A percentile compares a stretch with the other conserved stretches of the same genome.
phyloP scores from a whole-genome alignment of 2,888 invertebrate species.

The Phaonia tiefii region DNA sequence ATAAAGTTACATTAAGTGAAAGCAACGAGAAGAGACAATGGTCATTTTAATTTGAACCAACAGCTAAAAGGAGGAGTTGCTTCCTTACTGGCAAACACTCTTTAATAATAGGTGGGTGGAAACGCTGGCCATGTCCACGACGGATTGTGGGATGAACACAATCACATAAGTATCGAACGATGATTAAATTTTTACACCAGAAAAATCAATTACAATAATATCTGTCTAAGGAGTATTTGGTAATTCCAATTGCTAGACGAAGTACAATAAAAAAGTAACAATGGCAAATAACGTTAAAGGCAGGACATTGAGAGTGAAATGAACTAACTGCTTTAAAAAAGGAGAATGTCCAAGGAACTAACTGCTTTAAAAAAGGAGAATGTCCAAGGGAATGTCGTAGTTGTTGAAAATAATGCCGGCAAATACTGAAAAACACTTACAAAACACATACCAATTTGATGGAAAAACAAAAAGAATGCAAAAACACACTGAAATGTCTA shows the following conservation, averaged over 20 bases:
- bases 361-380: background rate
- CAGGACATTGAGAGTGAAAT: conserved; percentile 13
- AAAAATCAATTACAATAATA: conserved; percentile 72
- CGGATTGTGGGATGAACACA: background rate
- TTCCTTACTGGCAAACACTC: background rate
- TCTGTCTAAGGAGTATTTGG: conserved; percentile 68
- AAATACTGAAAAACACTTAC: conserved; percentile 63
- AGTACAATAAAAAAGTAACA: background rate
- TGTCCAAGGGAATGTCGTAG: background rate
- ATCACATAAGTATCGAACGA: conserved; percentile 64
- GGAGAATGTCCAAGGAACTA: background rate
- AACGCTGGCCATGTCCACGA: conserved; percentile 25
- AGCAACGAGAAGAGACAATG: conserved; percentile 24
- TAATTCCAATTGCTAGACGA: conserved; percentile 59
- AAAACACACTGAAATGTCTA: conserved; percentile 23
- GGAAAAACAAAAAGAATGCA: conserved; percentile 4
- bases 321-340: background rate
- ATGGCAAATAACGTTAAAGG: background rate
- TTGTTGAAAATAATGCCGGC: conserved; percentile 50
- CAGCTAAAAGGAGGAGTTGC: conserved; percentile 59
- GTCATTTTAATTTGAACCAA: conserved; percentile 44
- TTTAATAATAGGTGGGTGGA: conserved; percentile 23
- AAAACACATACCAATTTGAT: conserved; percentile 41
- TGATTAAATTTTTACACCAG: conserved; percentile 73
- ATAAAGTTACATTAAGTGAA: conserved; percentile 41